These are phyloP conservation scores for Centropyge bicolor DNA, from an alignment of 2,797 vertebrate species.

Conservation along the genomic window DNA sequence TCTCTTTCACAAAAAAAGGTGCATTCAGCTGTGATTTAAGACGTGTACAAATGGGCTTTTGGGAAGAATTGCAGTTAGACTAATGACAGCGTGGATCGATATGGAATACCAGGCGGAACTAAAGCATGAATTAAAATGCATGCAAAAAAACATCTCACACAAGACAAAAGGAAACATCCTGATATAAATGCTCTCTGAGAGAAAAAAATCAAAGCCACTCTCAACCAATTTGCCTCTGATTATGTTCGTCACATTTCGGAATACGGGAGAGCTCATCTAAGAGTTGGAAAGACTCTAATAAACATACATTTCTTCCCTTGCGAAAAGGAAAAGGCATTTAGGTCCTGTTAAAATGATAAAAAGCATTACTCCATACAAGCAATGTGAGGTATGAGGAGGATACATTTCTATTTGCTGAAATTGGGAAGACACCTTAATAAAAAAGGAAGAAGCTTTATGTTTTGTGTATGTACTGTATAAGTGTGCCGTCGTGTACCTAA, in stretches of 20 bases:
- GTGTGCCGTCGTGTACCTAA: conserved; percentile 57
- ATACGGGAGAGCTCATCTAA: conserved; percentile 49
- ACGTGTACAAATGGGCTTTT: conserved; percentile 51
- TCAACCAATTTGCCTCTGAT: conserved; percentile 62
- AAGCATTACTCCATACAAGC: conserved; percentile 78
- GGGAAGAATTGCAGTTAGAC: conserved; percentile 47
- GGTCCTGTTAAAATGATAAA: conserved; percentile 74
- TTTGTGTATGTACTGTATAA: conserved; percentile 47
- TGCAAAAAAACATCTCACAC: conserved; percentile 61
- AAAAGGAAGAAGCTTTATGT: conserved; percentile 72
- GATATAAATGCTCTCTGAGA: conserved; percentile 59
- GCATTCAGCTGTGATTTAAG: conserved; percentile 75
- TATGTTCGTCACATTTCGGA: conserved; percentile 49
- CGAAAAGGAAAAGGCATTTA: conserved; percentile 78
- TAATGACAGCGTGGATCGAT: conserved; percentile 38
- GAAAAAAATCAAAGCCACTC: conserved; percentile 63
- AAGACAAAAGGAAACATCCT: conserved; percentile 55
- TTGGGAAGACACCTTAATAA: conserved; percentile 79
- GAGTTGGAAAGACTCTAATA: conserved; percentile 64
- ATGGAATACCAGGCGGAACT: conserved; percentile 55
- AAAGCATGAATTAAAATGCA: conserved; percentile 60
- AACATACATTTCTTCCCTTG: conserved; percentile 66
- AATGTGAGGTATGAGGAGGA: conserved; percentile 83
- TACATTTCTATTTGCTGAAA: conserved; percentile 79
- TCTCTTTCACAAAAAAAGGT: conserved; percentile 71